Conservation (phyloP, 2,888 invertebrate species). For the Eupithecia vulgata region DNA sequence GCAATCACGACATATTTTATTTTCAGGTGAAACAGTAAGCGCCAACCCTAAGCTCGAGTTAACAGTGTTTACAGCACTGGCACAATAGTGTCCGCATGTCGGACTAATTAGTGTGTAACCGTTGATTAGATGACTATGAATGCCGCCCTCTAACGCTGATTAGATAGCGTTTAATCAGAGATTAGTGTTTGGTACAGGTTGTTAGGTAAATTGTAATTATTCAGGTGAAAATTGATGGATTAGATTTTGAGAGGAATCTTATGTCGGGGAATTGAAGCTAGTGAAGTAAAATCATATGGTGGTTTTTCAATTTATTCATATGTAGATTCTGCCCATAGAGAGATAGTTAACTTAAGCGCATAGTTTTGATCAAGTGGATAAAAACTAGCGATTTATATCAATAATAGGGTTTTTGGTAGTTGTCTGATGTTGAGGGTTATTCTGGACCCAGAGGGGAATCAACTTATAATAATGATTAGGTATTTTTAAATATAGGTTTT, state of each 20-base stretch:
- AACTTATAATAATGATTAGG: too few species aligned
- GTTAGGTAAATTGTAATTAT: background rate
- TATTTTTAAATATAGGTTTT: too few species aligned
- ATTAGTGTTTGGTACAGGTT: slow-evolving; percentile 8
- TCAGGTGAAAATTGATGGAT: background rate
- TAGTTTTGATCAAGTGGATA: background rate
- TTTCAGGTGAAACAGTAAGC: background rate
- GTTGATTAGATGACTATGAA: slow-evolving; percentile 42
- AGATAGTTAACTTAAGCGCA: too few species aligned
- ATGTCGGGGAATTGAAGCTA: background rate
- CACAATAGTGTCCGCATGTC: slow-evolving; percentile 70
- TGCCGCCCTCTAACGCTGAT: slow-evolving; percentile 18
- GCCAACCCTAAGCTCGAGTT: slow-evolving; percentile 48
- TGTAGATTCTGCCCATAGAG: background rate
- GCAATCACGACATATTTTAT: background rate
- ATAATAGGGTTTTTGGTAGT: background rate
- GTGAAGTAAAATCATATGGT: background rate
- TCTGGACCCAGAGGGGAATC: too few species aligned
- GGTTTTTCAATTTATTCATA: background rate
- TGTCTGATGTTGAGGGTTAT: background rate
- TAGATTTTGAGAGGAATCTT: background rate
- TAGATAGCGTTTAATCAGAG: slow-evolving; percentile 17
- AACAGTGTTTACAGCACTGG: slow-evolving; percentile 74
- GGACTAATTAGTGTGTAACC: slow-evolving; percentile 66
- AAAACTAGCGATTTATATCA: background rate